These are phyloP conservation scores for Mycteria americana DNA, from an alignment of 2,797 vertebrate species.

Conservation along the genomic window DNA sequence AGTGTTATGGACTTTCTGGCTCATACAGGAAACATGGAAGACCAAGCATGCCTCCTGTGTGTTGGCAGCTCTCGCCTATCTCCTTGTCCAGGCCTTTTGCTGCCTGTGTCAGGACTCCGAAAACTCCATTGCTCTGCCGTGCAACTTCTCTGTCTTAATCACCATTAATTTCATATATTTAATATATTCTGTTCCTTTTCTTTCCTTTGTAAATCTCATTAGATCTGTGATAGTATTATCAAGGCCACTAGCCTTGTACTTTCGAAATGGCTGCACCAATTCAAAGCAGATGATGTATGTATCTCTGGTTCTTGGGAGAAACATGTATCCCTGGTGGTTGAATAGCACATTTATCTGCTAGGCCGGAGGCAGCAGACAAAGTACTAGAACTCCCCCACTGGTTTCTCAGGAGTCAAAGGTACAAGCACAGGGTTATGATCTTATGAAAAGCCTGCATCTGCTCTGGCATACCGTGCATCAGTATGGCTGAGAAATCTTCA, in stretches of 20 bases:
- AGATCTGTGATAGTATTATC: background rate
- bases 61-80: background rate
- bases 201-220: background rate
- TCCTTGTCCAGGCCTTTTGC: background rate
- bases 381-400: background rate
- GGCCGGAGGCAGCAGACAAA: background rate
- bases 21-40: background rate
- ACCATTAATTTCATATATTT: background rate
- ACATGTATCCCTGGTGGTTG: background rate
- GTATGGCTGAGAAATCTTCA: background rate
- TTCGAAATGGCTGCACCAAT: background rate
- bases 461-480: rapidly evolving
- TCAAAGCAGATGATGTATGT: background rate
- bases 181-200: background rate
- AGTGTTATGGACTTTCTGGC: background rate
- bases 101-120: background rate
- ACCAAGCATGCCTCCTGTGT: background rate
- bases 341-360: background rate
- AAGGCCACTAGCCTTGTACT: background rate
- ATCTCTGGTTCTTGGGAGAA: background rate
- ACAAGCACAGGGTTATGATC: background rate
- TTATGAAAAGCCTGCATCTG: background rate
- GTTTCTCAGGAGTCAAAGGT: background rate
- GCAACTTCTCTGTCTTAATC: background rate
- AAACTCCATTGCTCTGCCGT: background rate